These are phyloP conservation scores for Rhopalosiphum nymphaeae DNA, from an alignment of 2,888 invertebrate genomes.

Conservation along the genomic window DNA sequence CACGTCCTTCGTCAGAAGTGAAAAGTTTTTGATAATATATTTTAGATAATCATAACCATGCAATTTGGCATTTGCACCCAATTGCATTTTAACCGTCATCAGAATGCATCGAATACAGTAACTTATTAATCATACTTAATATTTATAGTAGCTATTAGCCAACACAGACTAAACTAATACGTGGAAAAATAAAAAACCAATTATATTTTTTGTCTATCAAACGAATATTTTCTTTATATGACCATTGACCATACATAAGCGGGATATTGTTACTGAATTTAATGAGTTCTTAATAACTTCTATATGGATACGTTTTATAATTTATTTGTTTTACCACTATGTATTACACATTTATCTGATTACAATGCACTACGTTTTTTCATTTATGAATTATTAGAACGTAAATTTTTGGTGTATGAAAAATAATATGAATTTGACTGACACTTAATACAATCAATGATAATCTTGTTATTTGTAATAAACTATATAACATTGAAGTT, in stretches of 20 bases:
- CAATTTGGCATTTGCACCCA: neutral
- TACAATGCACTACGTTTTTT: neutral
- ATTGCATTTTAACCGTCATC: neutral
- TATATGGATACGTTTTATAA: neutral
- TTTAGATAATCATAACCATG: neutral
- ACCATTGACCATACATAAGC: neutral
- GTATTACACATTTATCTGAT: neutral
- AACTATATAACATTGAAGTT: too few relatives aligned
- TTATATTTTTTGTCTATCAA: neutral
- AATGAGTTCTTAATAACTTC: neutral
- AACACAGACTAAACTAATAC: neutral
- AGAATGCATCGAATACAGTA: neutral
- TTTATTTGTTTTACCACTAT: too few relatives aligned
- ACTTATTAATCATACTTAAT: neutral
- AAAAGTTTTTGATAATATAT: neutral
- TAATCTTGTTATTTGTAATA: too few relatives aligned
- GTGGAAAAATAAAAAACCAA: neutral
- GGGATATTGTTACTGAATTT: neutral
- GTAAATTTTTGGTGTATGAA: neutral
- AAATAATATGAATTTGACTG: too few relatives aligned
- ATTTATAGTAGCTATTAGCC: neutral
- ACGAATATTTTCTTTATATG: neutral
- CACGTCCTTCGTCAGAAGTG: neutral
- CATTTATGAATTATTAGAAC: neutral
- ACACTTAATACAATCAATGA: too few relatives aligned